Percentiles rank a stretch among this genome's conserved stretches.
phyloP scores from a whole-genome alignment of 2,888 invertebrate genomes.

The Bembecia ichneumoniformis region DNA sequence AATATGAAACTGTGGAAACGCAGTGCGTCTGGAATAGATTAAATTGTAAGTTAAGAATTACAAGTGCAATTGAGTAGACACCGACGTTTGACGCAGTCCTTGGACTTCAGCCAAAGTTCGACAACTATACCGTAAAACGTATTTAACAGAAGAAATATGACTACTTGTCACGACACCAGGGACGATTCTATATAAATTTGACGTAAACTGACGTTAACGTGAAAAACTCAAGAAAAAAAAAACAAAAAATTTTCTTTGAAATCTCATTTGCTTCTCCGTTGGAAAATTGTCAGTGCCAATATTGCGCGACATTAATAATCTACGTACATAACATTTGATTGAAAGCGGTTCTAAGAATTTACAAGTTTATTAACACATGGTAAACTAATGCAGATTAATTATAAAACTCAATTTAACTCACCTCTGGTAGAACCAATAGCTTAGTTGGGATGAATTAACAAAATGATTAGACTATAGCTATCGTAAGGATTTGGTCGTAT shows the following conservation, averaged over 20 bases:
- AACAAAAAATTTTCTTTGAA: not conserved
- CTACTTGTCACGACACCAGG: slow-evolving; percentile 18
- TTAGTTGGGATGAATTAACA: too few relatives aligned
- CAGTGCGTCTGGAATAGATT: not conserved
- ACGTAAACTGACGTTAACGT: slow-evolving; percentile 23
- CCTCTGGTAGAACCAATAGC: too few relatives aligned
- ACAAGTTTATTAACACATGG: too few relatives aligned
- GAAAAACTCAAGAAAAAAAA: slow-evolving; percentile 12
- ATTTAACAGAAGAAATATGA: slow-evolving; percentile 21
- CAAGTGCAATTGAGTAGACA: slow-evolving; percentile 10
- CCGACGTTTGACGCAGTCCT: slow-evolving; percentile 23
- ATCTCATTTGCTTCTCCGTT: not conserved
- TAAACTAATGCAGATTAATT: too few relatives aligned
- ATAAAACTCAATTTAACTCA: too few relatives aligned
- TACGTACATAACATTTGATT: too few relatives aligned
- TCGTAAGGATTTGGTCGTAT: too few relatives aligned
- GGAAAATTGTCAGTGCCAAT: too few relatives aligned
- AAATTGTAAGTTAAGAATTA: not conserved
- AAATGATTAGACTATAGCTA: too few relatives aligned
- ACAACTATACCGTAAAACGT: slow-evolving; percentile 24
- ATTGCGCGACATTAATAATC: too few relatives aligned
- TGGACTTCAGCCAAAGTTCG: slow-evolving; percentile 36
- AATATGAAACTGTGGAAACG: too few relatives aligned
- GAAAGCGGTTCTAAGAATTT: too few relatives aligned
- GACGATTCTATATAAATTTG: slow-evolving; percentile 21